Percentiles rank a stretch among this genome's conserved stretches.
Evolutionary conservation across 1,140 invertebrate species (phyloP).

Genomic region (Macrobrachium rosenbergii): DNA sequence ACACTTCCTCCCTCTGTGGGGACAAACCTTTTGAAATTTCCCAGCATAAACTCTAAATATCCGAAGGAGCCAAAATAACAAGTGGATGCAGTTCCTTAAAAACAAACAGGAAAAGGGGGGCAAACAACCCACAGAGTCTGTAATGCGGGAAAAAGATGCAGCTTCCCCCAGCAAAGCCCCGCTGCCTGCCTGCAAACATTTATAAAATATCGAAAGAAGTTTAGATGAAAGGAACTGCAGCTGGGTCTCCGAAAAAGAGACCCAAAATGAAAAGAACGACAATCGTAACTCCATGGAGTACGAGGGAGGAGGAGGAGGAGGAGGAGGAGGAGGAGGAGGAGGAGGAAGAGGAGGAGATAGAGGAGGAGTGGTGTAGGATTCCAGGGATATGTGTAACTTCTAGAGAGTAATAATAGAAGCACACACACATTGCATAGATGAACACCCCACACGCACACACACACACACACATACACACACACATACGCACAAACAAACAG

Average conservation of each 20-base stretch:
- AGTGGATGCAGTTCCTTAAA: neutral
- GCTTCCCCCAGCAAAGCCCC: too few species aligned
- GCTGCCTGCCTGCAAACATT: too few species aligned
- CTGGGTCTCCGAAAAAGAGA: too few species aligned
- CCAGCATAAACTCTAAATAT: neutral
- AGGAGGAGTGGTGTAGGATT: neutral
- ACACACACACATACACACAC: conserved; percentile 14
- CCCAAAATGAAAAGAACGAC: too few species aligned
- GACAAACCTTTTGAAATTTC: too few species aligned
- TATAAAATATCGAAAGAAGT: too few species aligned
- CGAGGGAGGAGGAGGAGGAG: neutral
- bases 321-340: neutral
- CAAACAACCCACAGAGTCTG: too few species aligned
- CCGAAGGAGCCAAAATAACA: neutral
- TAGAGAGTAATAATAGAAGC: neutral
- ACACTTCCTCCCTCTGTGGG: too few species aligned
- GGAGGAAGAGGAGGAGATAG: neutral
- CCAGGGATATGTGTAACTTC: too few species aligned
- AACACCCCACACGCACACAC: neutral
- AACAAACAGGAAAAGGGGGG: too few species aligned
- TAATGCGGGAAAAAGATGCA: too few species aligned
- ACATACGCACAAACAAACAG: conserved; percentile 29
- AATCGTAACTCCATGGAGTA: neutral
- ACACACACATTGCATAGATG: neutral
- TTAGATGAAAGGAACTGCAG: too few species aligned